Evolutionary conservation across 2,113 vertebrate species (phyloP).

Genomic region (Verasper variegatus): DNA sequence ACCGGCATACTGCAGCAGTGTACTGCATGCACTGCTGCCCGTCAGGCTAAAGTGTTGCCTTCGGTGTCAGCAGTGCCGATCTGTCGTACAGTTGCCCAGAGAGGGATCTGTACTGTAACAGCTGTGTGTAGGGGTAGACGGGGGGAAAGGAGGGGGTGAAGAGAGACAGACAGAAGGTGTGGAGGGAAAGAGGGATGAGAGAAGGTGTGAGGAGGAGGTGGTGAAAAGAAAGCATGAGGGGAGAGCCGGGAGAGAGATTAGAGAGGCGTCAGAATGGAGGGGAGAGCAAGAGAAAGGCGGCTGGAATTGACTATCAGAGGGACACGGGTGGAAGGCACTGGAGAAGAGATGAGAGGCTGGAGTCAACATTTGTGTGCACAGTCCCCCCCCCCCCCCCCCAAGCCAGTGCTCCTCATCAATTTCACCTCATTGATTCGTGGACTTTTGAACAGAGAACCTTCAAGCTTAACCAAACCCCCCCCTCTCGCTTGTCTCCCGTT

Average conservation of each 20-base stretch:
- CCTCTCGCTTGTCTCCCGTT: conserved; percentile 29
- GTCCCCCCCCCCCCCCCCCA: conserved; percentile 38
- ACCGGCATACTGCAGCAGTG: conserved; percentile 61
- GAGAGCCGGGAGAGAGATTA: conserved; percentile 47
- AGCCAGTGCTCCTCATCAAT: conserved; percentile 67
- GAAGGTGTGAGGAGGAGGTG: conserved; percentile 60
- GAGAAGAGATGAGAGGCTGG: conserved; percentile 66
- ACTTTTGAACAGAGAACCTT: conserved; percentile 65
- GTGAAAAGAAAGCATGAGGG: conserved; percentile 24
- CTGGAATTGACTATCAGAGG: conserved; percentile 67
- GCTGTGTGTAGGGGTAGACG: conserved; percentile 60
- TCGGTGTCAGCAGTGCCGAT: conserved; percentile 68
- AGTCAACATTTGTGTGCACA: conserved; percentile 70
- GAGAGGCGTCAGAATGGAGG: conserved; percentile 43
- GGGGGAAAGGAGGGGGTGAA: conserved; percentile 29
- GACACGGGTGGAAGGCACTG: conserved; percentile 63
- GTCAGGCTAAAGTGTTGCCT: conserved; percentile 68
- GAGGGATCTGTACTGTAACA: conserved; percentile 74
- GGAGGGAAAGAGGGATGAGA: conserved; percentile 48
- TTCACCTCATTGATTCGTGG: conserved; percentile 71
- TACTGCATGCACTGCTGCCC: conserved; percentile 66
- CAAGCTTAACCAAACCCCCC: conserved; percentile 43
- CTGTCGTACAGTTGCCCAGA: conserved; percentile 72
- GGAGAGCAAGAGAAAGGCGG: conserved; percentile 4
- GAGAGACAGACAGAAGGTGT: conserved; percentile 62